Conservation (phyloP, 2,113 vertebrate genomes). For the Anolis carolinensis region DNA sequence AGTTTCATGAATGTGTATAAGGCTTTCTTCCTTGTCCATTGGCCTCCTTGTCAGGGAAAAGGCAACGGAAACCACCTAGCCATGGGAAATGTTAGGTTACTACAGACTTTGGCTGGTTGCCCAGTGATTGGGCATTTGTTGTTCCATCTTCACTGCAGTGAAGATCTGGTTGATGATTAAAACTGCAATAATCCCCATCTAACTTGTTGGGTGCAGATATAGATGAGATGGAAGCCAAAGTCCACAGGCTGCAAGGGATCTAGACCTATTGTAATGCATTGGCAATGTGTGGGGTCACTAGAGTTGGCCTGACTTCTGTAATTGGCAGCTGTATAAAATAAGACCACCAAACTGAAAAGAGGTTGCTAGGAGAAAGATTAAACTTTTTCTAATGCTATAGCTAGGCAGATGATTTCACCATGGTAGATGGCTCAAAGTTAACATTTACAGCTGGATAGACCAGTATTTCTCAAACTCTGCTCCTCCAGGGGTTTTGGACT, state of each 20-base stretch:
- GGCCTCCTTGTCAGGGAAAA: background rate
- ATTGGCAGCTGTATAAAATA: background rate
- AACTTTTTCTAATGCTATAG: too few relatives aligned
- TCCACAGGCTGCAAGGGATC: background rate
- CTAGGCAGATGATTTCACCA: background rate
- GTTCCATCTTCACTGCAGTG: background rate
- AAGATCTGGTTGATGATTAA: background rate
- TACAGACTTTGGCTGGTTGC: background rate
- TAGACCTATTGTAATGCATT: background rate
- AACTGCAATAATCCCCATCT: background rate
- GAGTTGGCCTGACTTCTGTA: background rate
- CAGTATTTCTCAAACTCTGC: too few relatives aligned
- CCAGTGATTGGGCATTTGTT: background rate
- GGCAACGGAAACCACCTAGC: background rate
- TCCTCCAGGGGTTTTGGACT: too few relatives aligned
- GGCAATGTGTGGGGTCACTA: background rate
- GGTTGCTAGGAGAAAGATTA: too few relatives aligned
- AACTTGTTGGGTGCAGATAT: background rate
- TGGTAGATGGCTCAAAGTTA: too few relatives aligned
- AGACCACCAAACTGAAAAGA: background rate
- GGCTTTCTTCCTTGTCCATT: background rate
- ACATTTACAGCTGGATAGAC: too few relatives aligned
- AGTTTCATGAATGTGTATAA: background rate
- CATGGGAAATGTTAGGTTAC: background rate
- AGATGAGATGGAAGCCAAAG: background rate